Base-by-base conservation (phyloP, 1,140 invertebrate genomes). In the Helicoverpa zea region DNA sequence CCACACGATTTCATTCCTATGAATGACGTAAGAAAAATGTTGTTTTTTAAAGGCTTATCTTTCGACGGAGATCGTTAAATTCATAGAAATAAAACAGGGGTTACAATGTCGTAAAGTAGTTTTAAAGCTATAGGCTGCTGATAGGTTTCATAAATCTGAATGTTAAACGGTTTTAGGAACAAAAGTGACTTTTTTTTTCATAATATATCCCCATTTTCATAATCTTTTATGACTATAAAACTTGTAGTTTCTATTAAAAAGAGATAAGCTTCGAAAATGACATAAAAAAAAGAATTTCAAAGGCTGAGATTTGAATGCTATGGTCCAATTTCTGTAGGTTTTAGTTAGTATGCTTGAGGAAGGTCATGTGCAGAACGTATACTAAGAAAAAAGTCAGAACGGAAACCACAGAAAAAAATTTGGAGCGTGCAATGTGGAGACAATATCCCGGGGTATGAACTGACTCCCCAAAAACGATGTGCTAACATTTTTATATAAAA, bases 401-500 rank as follows among this genome's bases (percentile, higher is more conserved):
- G 35, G 7, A 43, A 43, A 9, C 5, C 5, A 43, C 35, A 10
- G 4, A 54, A 54, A 54, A n/a, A n/a, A 43, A 43, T 0, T 1
- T 43, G 35, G 35, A 43, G 3, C 35, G 35, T 2, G 9, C 35
- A 5, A 43, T 7, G 35, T 5, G 4, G 35, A 43, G 35, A 5
- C 35, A 43, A 7, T 0, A 43, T 5, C 35, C 0, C 35, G 35
- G 5, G 35, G 3, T 14, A 61, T 59, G 13, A 18, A 12, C 29
- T 3, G n/a, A 54, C 3, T 54, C 13, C 63, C 7, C 52, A 29
- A 70, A 51, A 70, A 70, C 14, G 3, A 70, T 51, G 47, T 52
- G 29, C 18, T 74, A 51, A 75, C 59, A 73, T 51, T 63, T 76
- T 52, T 35, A 54, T 49, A 51, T 52, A 9, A 58, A 70, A 66